A percentile compares a stretch with the other conserved stretches of the same genome.
Evolutionary conservation across 2,797 vertebrate species (phyloP).

Genomic region (Toxotes lorentzi): DNA sequence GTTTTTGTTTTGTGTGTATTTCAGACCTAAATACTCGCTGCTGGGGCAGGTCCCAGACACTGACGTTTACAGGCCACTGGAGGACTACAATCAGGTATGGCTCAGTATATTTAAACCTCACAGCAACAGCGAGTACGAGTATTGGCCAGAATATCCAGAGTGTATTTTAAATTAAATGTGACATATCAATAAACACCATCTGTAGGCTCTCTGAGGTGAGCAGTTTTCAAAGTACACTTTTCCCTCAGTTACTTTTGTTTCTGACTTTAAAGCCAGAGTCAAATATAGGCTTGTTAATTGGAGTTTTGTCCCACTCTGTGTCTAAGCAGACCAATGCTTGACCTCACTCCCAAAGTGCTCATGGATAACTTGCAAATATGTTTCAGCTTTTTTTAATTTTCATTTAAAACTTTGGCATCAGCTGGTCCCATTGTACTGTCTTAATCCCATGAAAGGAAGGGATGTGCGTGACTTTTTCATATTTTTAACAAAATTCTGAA

Average conservation of each 20-base stretch:
- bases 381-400: too few species aligned
- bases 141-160: not conserved
- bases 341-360: too few species aligned
- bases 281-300: slow-evolving; percentile 18
- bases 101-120: not conserved
- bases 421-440: not conserved
- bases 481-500: not conserved
- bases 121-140: not conserved
- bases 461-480: too few species aligned
- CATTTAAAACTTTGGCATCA: too few species aligned
- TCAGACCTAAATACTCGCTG: slow-evolving; percentile 92
- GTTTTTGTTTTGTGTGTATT: slow-evolving; percentile 40
- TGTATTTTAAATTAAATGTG: too few species aligned
- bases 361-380: too few species aligned
- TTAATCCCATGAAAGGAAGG: too few species aligned
- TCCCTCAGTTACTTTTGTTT: not conserved
- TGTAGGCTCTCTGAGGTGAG: not conserved
- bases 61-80: slow-evolving; percentile 90
- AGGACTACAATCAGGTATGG: slow-evolving; percentile 89
- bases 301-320: not conserved
- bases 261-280: not conserved
- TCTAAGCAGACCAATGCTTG: not conserved
- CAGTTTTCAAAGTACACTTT: not conserved
- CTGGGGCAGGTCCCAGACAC: slow-evolving; percentile 90
- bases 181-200: not conserved